phyloP scores from a whole-genome alignment of 2,113 vertebrate genomes.

The Salvelinus alpinus region DNA sequence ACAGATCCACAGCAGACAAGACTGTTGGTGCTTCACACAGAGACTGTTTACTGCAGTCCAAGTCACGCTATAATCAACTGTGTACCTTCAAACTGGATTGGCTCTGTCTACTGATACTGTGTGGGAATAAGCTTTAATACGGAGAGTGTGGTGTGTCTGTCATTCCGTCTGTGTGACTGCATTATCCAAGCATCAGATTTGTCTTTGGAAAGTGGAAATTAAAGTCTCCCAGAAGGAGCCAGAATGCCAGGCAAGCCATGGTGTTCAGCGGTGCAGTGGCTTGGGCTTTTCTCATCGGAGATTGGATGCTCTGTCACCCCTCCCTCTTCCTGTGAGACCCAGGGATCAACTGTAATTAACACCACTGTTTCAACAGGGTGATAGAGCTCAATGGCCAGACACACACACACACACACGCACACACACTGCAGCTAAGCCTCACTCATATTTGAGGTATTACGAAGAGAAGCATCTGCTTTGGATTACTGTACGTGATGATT shows the following conservation, averaged over 20 bases:
- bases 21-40: too few species aligned
- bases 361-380: neutral
- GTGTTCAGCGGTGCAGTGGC: neutral
- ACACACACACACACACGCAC: neutral
- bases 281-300: neutral
- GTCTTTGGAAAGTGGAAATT: neutral
- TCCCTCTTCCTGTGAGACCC: neutral
- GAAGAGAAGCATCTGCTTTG: slow-evolving; percentile 8
- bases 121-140: too few species aligned
- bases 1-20: too few species aligned
- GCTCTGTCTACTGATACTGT: too few species aligned
- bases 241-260: too few species aligned
- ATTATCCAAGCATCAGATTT: neutral
- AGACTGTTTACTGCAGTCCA: too few species aligned
- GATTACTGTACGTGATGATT: slow-evolving; percentile 1
- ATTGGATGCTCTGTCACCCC: neutral
- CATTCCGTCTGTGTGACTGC: too few species aligned
- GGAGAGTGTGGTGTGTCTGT: too few species aligned
- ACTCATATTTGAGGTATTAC: slow-evolving; percentile 10
- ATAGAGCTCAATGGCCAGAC: neutral
- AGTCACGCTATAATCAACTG: too few species aligned
- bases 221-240: neutral
- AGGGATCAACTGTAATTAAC: slow-evolving; percentile 16
- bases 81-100: too few species aligned
- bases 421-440: neutral